A percentile compares a stretch with the other conserved stretches of the same genome.
Evolutionary conservation across 2,797 vertebrate genomes (phyloP).

Genomic region (Pristis pectinata): DNA sequence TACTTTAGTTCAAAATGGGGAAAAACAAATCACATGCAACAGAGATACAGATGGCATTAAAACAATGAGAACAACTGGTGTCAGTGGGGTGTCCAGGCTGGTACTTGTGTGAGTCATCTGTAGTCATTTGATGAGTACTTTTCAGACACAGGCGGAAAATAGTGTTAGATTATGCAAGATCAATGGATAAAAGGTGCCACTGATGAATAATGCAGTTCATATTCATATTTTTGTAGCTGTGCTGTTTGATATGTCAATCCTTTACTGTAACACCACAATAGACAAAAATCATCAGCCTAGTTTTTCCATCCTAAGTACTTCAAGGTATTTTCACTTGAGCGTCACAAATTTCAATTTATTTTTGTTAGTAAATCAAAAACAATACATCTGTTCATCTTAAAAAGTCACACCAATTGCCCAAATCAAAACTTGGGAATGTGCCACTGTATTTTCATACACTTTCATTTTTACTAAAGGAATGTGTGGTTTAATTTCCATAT

Average conservation of each 20-base stretch:
- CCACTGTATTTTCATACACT: not conserved
- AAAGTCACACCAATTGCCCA: not conserved
- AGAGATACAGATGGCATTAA: not conserved
- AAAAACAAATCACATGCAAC: not conserved
- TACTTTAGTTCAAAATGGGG: not conserved
- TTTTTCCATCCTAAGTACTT: not conserved
- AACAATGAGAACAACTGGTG: not conserved
- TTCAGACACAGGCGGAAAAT: not conserved
- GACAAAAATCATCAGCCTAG: not conserved
- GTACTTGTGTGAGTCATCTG: too few relatives aligned
- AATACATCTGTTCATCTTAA: not conserved
- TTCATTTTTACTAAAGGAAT: too few relatives aligned
- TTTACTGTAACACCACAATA: not conserved
- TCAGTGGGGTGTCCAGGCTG: not conserved
- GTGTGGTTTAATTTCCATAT: not conserved
- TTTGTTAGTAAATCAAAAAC: not conserved
- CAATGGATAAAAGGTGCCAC: not conserved
- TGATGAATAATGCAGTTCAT: not conserved
- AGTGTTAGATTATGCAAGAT: not conserved
- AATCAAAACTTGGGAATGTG: not conserved
- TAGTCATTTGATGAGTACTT: not conserved
- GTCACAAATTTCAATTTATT: not conserved
- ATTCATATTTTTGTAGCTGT: not conserved
- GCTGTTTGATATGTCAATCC: not conserved
- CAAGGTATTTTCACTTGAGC: not conserved